Evolutionary conservation across 1,140 invertebrate species (phyloP).

Genomic region (Euschistus heros): DNA sequence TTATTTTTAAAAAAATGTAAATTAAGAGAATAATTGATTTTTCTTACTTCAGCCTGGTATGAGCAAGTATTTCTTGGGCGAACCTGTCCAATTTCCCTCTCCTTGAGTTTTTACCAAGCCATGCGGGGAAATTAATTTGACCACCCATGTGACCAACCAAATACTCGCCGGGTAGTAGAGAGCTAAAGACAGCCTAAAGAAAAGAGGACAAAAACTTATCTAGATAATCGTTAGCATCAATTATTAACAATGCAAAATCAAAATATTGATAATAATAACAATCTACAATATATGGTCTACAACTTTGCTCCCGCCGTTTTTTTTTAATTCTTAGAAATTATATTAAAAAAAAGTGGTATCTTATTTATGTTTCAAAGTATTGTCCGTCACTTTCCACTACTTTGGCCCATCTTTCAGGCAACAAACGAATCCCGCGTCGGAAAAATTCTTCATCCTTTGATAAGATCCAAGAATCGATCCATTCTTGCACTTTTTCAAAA

Average conservation of each 20-base stretch:
- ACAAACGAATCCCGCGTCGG: too few relatives aligned
- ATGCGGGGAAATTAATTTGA: conserved; percentile 82
- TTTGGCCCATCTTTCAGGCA: too few relatives aligned
- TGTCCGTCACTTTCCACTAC: too few relatives aligned
- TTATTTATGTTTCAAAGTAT: too few relatives aligned
- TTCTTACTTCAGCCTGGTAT: conserved; percentile 63
- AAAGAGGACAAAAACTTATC: too few relatives aligned
- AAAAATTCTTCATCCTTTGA: too few relatives aligned
- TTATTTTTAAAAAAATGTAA: not conserved
- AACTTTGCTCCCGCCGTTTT: too few relatives aligned
- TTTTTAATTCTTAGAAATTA: too few relatives aligned
- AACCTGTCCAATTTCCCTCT: conserved; percentile 69
- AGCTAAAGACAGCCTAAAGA: conserved; percentile 72
- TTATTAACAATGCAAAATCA: conserved; percentile 11
- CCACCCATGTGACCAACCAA: conserved; percentile 66
- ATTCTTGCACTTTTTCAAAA: too few relatives aligned
- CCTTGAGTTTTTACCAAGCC: conserved; percentile 92
- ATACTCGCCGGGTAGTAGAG: conserved; percentile 76
- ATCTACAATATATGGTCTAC: not conserved
- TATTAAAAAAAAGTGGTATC: too few relatives aligned
- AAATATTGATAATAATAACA: not conserved
- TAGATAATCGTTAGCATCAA: too few relatives aligned
- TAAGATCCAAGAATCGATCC: too few relatives aligned
- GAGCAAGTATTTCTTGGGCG: conserved; percentile 68
- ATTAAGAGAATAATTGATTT: conserved; percentile 6